These are phyloP conservation scores for Halocynthia aurantium DNA, from an alignment of 23 tunicate genomes.

Conservation along the genomic window DNA sequence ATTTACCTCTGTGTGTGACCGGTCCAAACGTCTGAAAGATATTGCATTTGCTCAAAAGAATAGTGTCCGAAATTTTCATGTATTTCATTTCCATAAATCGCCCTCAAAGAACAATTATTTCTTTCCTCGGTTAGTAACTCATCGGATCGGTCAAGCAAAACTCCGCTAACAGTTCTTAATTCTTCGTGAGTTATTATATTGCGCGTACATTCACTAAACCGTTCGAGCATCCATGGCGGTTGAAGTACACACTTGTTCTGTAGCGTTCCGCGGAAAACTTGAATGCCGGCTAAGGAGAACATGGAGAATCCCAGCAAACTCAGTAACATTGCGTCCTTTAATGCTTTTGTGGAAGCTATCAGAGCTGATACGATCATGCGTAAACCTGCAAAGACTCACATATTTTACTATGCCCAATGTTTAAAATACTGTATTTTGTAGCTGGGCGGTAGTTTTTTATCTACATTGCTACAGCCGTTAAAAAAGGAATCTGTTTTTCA, in stretches of 20 bases:
- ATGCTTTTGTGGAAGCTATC: slow-evolving; percentile 81
- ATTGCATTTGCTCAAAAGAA: slow-evolving; percentile 25
- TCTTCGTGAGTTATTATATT: too few relatives aligned
- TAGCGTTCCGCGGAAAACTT: slow-evolving; percentile 71
- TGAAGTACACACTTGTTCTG: slow-evolving; percentile 58
- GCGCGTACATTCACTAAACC: too few relatives aligned
- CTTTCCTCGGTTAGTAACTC: too few relatives aligned
- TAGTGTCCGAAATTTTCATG: slow-evolving; percentile 7
- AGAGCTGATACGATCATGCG: slow-evolving; percentile 87
- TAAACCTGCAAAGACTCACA: slow-evolving; percentile 30
- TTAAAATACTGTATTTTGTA: too few relatives aligned
- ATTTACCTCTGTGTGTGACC: too few relatives aligned
- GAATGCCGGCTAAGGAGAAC: slow-evolving; percentile 77
- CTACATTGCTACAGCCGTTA: too few relatives aligned
- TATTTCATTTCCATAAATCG: slow-evolving; percentile 10
- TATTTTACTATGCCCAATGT: too few relatives aligned
- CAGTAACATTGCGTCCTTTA: slow-evolving; percentile 71
- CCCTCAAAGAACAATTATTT: too few relatives aligned
- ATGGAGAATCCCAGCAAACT: slow-evolving; percentile 83
- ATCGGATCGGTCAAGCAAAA: too few relatives aligned
- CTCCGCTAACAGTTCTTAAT: too few relatives aligned
- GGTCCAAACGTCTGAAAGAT: not conserved
- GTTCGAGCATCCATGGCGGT: slow-evolving; percentile 48
- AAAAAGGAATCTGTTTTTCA: too few relatives aligned
- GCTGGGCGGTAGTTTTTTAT: too few relatives aligned